These are phyloP conservation scores for Micromussa lordhowensis DNA, from an alignment of 92 coral and sea anemone species.

Conservation along the genomic window DNA sequence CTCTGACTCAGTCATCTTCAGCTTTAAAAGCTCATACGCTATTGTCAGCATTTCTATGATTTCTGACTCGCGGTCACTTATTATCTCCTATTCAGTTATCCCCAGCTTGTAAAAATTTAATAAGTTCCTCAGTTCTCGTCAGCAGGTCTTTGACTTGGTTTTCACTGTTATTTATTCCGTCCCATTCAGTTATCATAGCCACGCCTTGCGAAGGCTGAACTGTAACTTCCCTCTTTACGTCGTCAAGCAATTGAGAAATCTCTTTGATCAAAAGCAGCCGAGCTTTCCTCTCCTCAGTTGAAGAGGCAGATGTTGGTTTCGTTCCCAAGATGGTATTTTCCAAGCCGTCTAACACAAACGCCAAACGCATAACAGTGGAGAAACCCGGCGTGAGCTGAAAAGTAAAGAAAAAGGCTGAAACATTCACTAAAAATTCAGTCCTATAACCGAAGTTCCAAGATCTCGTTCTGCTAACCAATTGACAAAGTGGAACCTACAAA, in stretches of 20 bases:
- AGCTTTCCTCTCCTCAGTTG: conserved; percentile 14
- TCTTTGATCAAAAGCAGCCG: conserved; percentile 4
- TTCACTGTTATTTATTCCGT: neutral
- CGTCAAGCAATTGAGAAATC: neutral
- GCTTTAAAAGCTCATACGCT: neutral
- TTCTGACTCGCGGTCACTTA: neutral
- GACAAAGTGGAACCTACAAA: too few relatives aligned
- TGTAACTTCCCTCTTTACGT: neutral
- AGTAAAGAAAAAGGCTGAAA: neutral
- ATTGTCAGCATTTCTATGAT: neutral
- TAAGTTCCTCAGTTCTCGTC: conserved; percentile 11
- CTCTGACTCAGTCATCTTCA: too few relatives aligned
- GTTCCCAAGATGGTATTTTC: conserved; percentile 1
- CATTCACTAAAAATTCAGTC: neutral
- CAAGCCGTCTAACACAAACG: conserved; percentile 23
- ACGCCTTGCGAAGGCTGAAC: neutral
- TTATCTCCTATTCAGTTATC: neutral
- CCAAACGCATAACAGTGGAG: conserved; percentile 11
- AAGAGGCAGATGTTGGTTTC: neutral
- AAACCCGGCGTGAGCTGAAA: conserved; percentile 18
- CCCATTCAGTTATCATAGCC: neutral
- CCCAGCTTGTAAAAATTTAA: neutral
- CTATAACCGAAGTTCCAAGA: neutral
- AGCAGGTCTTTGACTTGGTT: conserved; percentile 13
- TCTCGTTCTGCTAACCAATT: too few relatives aligned